Conservation (phyloP, 2,797 vertebrate genomes). For the Arnoldichthys spilopterus region DNA sequence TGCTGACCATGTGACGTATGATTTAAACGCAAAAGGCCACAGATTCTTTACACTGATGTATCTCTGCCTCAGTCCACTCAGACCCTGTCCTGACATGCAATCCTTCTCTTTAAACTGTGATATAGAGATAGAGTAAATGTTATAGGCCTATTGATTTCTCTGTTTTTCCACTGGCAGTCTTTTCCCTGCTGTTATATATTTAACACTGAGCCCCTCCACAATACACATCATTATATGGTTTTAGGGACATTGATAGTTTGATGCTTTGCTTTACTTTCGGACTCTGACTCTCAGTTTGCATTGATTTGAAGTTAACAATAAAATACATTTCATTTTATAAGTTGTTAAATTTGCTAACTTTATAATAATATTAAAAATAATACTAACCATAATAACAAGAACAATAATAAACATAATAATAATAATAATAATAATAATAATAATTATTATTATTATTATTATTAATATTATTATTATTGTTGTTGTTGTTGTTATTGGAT, state of each 20-base stretch:
- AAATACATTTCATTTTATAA: too few relatives aligned
- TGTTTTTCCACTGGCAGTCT: constrained; percentile 41
- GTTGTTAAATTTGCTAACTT: too few relatives aligned
- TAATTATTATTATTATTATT: background rate
- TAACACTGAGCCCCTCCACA: constrained; percentile 30
- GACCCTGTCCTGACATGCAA: constrained; percentile 82
- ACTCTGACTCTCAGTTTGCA: background rate
- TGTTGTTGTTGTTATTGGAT: background rate
- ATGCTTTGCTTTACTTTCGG: background rate
- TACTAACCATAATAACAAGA: too few relatives aligned
- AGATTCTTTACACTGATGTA: constrained; percentile 81
- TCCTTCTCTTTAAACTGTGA: constrained; percentile 84
- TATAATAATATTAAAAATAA: too few relatives aligned
- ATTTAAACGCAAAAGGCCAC: constrained; percentile 83
- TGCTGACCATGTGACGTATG: constrained; percentile 80
- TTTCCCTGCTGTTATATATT: constrained; percentile 33
- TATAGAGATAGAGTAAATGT: constrained; percentile 84
- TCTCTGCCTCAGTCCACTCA: constrained; percentile 74
- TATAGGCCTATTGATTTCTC: constrained; percentile 77
- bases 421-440: background rate
- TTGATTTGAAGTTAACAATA: too few relatives aligned
- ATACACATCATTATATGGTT: background rate
- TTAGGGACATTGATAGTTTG: background rate
- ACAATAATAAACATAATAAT: too few relatives aligned
- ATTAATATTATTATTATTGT: background rate